Conservation (phyloP, 35 echinoderm and acorn worm genomes). For the Diadema setosum region DNA sequence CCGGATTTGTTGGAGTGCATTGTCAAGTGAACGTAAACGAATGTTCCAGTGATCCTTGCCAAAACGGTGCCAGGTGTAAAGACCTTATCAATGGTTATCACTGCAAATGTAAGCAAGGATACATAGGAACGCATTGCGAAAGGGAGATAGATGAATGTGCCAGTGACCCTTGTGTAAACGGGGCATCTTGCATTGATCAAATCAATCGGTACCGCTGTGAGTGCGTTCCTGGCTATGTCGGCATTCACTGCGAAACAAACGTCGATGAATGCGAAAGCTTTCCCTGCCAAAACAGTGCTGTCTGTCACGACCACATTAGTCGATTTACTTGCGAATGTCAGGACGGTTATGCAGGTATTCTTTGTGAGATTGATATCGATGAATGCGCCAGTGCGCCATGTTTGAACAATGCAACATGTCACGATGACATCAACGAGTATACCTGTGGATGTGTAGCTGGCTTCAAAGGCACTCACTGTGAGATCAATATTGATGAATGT, state of each 20-base stretch:
- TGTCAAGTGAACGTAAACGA: neutral
- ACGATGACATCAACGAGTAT: neutral
- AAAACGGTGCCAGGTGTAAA: neutral
- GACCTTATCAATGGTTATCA: neutral
- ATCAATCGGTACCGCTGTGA: constrained; percentile 15
- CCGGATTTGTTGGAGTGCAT: neutral
- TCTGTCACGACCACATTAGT: constrained; percentile 13
- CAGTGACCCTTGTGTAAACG: constrained; percentile 23
- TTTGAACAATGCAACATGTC: constrained; percentile 48
- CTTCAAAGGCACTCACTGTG: constrained; percentile 44
- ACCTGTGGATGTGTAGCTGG: constrained; percentile 44
- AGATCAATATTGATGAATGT: constrained; percentile 61
- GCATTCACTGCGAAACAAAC: constrained; percentile 27
- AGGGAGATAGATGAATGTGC: constrained; percentile 42
- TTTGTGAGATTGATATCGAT: constrained; percentile 35
- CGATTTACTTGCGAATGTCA: neutral
- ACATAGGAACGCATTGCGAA: neutral
- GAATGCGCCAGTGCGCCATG: constrained; percentile 49
- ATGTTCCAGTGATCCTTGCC: constrained; percentile 10
- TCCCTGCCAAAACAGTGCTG: constrained; percentile 32
- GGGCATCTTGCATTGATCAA: constrained; percentile 4
- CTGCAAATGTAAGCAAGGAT: neutral
- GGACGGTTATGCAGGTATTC: constrained; percentile 17
- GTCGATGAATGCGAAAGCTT: constrained; percentile 32
- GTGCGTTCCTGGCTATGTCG: constrained; percentile 28